Evolutionary conservation across 2,797 vertebrate species (phyloP), one percentile per base, ranked within the genome.

Genomic region (Hylomyscus alleni): DNA sequence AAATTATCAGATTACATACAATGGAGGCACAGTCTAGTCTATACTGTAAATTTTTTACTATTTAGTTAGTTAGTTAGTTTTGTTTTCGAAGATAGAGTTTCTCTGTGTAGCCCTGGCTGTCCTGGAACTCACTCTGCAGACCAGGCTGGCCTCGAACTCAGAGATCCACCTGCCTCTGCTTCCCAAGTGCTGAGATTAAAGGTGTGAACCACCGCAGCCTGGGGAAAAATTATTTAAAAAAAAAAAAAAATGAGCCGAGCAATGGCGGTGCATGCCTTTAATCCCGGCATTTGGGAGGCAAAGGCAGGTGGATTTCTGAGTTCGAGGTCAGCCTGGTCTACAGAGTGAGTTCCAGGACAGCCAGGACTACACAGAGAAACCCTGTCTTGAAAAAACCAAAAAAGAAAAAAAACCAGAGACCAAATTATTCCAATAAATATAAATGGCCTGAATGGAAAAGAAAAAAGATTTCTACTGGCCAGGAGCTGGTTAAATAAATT

Each of bases 341-440:
- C n/a, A n/a, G n/a, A n/a, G n/a, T n/a, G n/a, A n/a, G n/a, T n/a
- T n/a, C n/a, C n/a, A n/a, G n/a, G n/a, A n/a, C n/a, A n/a, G n/a
- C n/a, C n/a, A n/a, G n/a, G n/a, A n/a, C n/a, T n/a, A n/a, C n/a
- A n/a, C n/a, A n/a, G n/a, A n/a, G n/a, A n/a, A n/a, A n/a, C n/a
- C n/a, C n/a, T n/a, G n/a, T n/a, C n/a, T n/a, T n/a, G n/a, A n/a
- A n/a, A n/a, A n/a, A n/a, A n/a, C n/a, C n/a, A n/a, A n/a, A 95
- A 69, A 85, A 62, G 47, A 91, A 95, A 92, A 92, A 29, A 56
- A 69, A 76, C 90, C 54, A 58, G 60, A 89, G 65, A 50, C 76
- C 44, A 97, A 93, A 52, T 91, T 82, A 76, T 62, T 37, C 50
- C 69, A 90, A 58, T 69, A 93, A 94, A 93, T 52, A 62, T 24